phyloP scores from a whole-genome alignment of 1,140 invertebrate genomes.

The Battus philenor region DNA sequence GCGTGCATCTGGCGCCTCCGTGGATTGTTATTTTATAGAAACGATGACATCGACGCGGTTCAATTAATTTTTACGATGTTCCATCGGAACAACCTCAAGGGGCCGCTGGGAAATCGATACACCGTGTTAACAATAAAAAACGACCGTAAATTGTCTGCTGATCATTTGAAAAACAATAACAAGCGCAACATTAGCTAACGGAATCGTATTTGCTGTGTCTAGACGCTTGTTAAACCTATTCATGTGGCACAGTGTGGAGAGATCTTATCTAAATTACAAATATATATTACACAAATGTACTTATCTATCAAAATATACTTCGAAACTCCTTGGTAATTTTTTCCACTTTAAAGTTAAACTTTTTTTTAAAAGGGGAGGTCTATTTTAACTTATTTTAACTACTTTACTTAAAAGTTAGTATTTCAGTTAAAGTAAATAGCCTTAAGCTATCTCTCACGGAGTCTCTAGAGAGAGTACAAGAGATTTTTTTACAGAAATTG shows the following conservation, averaged over 20 bases:
- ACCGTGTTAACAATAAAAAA: slow-evolving; percentile 6
- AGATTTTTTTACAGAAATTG: no score
- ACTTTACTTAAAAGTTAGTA: no score
- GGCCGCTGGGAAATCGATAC: slow-evolving; percentile 17
- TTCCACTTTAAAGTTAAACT: no score
- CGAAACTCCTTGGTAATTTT: no score
- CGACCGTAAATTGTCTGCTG: slow-evolving; percentile 7
- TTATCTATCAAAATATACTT: no score
- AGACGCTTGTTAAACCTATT: slow-evolving; percentile 7
- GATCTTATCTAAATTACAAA: no score
- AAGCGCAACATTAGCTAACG: background rate
- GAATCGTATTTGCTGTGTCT: slow-evolving; percentile 9
- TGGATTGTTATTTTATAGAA: slow-evolving; percentile 67
- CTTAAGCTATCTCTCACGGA: no score
- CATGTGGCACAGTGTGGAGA: background rate
- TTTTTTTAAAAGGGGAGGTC: no score
- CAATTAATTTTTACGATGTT: slow-evolving; percentile 59
- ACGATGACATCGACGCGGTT: slow-evolving; percentile 53
- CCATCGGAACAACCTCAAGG: slow-evolving; percentile 22
- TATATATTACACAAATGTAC: no score
- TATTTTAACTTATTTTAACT: no score
- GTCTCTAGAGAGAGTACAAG: no score
- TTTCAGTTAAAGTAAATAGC: no score
- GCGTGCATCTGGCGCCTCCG: slow-evolving; percentile 64
- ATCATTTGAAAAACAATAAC: slow-evolving; percentile 13